phyloP scores from a whole-genome alignment of 2,113 vertebrate genomes.

The Pipa parva region DNA sequence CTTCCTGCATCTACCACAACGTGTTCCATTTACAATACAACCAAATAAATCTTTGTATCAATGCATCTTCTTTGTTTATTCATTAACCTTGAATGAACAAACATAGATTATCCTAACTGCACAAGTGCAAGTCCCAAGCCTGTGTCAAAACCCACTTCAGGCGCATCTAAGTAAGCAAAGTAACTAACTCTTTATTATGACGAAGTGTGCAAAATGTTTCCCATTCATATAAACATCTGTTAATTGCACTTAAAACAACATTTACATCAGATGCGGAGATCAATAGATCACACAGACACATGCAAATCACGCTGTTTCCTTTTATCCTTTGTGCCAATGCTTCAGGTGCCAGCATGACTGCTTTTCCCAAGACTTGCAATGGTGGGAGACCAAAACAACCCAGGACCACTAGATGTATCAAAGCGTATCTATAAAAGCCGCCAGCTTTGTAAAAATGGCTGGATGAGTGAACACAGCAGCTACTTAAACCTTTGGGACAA shows the following conservation, averaged over 20 bases:
- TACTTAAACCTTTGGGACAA: conserved; percentile 18
- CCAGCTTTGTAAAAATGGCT: background rate
- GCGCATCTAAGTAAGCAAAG: conserved; percentile 6
- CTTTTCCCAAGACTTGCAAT: conserved; percentile 29
- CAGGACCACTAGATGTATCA: conserved; percentile 17
- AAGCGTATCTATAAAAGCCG: conserved; percentile 23
- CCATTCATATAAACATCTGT: conserved; percentile 40
- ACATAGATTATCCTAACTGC: conserved; percentile 22
- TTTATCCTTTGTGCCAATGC: conserved; percentile 34
- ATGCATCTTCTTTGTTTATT: background rate
- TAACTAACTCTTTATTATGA: conserved; percentile 16
- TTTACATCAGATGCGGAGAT: conserved; percentile 37
- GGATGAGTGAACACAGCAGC: background rate
- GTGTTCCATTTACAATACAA: no score
- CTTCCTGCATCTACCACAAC: no score
- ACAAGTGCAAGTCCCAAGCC: conserved; percentile 20
- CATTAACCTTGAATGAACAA: conserved; percentile 5
- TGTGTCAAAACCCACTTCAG: conserved; percentile 32
- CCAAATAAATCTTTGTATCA: background rate
- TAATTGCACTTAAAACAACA: conserved; percentile 33
- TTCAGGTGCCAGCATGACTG: conserved; percentile 37
- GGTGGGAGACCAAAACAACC: conserved; percentile 19
- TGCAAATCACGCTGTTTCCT: conserved; percentile 21
- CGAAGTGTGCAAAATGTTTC: conserved; percentile 36
- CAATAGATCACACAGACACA: conserved; percentile 34